Percentiles rank a stretch among this genome's conserved stretches.
Conservation (phyloP, 53 echinoderm and acorn worm genomes). For the Antedon mediterranea region DNA sequence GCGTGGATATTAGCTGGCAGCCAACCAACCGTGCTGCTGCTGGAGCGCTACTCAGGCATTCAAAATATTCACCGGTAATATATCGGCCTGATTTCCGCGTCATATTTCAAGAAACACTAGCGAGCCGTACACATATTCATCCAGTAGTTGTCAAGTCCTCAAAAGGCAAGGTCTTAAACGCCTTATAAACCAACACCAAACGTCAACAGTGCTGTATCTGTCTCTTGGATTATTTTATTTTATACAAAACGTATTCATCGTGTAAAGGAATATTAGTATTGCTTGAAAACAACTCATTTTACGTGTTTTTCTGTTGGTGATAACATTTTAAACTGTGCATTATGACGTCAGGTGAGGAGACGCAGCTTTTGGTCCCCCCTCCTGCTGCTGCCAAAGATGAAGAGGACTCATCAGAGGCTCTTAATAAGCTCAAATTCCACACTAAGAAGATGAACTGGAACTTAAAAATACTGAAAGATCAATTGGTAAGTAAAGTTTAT, state of each 20-base stretch:
- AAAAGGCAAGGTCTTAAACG: neutral
- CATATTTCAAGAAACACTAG: neutral
- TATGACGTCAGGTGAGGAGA: neutral
- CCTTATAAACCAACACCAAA: neutral
- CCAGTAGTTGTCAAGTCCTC: neutral
- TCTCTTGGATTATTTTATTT: neutral
- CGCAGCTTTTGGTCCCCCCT: neutral
- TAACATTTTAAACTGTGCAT: neutral
- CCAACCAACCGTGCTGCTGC: neutral
- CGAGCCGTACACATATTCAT: neutral
- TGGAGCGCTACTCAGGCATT: too few relatives aligned
- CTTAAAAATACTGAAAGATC: slow-evolving; percentile 54
- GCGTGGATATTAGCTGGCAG: neutral
- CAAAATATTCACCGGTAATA: neutral
- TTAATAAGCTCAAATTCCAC: slow-evolving; percentile 59
- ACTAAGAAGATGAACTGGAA: slow-evolving; percentile 63
- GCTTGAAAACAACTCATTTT: neutral
- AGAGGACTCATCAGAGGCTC: slow-evolving; percentile 27
- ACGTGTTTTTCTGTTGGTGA: neutral
- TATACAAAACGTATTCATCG: neutral
- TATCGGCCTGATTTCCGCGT: neutral
- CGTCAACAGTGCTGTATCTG: neutral
- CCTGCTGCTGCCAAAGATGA: slow-evolving; percentile 3
- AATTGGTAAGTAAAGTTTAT: slow-evolving; percentile 49
- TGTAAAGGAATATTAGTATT: neutral